A percentile compares a stretch with the other conserved stretches of the same genome.
phyloP scores from a whole-genome alignment of 2,797 vertebrate genomes.

The Hephaestus fuliginosus region DNA sequence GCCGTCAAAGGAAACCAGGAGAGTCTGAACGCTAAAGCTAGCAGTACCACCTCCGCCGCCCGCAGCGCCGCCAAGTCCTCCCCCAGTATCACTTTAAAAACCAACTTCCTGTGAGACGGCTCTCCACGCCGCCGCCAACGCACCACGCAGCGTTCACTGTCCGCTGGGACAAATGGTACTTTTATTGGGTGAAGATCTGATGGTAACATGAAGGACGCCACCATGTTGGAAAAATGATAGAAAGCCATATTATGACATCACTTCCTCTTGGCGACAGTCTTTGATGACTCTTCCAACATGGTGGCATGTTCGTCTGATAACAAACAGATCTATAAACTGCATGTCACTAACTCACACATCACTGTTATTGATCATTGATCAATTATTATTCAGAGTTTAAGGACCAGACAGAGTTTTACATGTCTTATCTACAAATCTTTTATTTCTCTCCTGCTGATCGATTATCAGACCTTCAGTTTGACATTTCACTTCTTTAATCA shows the following conservation, averaged over 20 bases:
- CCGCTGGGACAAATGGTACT: neutral
- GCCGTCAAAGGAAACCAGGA: slow-evolving; percentile 93
- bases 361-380: neutral
- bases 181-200: neutral
- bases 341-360: neutral
- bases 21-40: slow-evolving; percentile 85
- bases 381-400: neutral
- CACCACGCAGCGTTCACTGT: slow-evolving; percentile 16
- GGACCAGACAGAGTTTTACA: too few species aligned
- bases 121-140: too few species aligned
- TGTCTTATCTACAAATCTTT: too few species aligned
- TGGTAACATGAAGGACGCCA: neutral
- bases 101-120: slow-evolving; percentile 80
- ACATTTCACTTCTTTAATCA: too few species aligned
- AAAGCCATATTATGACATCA: slow-evolving; percentile 4
- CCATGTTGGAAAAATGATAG: neutral
- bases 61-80: slow-evolving; percentile 84
- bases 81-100: slow-evolving; percentile 94
- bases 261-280: neutral
- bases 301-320: neutral
- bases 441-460: too few species aligned
- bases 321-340: neutral
- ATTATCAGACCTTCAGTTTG: too few species aligned
- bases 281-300: slow-evolving; percentile 6
- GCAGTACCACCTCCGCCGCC: slow-evolving; percentile 57